A percentile compares a stretch with the other conserved stretches of the same genome.
Evolutionary conservation across 2,113 vertebrate genomes (phyloP).

Genomic region (Gracilinanus agilis): DNA sequence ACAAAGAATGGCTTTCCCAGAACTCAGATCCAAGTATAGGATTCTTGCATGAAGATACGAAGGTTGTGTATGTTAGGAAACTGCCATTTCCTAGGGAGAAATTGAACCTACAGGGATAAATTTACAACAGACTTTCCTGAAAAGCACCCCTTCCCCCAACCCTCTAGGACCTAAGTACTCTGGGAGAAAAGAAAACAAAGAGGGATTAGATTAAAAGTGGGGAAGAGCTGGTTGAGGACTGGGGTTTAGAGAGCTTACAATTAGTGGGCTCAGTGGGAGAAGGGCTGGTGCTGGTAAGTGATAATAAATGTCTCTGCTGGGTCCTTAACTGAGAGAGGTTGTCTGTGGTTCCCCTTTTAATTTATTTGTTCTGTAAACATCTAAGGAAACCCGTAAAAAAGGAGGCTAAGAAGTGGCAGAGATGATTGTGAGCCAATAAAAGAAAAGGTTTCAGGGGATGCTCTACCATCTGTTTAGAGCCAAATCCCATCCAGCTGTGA

Average conservation of each 20-base stretch:
- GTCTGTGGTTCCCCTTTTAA: not conserved
- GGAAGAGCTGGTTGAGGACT: fast-evolving
- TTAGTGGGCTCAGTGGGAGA: not conserved
- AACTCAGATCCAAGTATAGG: not conserved
- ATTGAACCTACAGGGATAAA: fast-evolving
- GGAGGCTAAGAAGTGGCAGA: not conserved
- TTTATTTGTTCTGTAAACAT: not conserved
- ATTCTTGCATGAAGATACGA: not conserved
- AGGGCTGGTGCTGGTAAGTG: not conserved
- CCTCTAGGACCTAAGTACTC: fast-evolving
- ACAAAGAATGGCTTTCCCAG: not conserved
- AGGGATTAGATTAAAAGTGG: not conserved
- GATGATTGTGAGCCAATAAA: not conserved
- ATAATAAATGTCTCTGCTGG: not conserved
- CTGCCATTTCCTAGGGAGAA: not conserved
- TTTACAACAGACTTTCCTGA: not conserved
- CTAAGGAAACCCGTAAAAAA: fast-evolving
- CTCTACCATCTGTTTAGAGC: not conserved
- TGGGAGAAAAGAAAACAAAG: not conserved
- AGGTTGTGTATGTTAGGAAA: not conserved
- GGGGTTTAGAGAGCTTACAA: no score
- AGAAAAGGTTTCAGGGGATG: not conserved
- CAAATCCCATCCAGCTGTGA: not conserved
- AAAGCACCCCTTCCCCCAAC: not conserved
- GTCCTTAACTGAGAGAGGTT: not conserved